Evolutionary conservation across 2,888 invertebrate species (phyloP).

Genomic region (Apamea epomidion): DNA sequence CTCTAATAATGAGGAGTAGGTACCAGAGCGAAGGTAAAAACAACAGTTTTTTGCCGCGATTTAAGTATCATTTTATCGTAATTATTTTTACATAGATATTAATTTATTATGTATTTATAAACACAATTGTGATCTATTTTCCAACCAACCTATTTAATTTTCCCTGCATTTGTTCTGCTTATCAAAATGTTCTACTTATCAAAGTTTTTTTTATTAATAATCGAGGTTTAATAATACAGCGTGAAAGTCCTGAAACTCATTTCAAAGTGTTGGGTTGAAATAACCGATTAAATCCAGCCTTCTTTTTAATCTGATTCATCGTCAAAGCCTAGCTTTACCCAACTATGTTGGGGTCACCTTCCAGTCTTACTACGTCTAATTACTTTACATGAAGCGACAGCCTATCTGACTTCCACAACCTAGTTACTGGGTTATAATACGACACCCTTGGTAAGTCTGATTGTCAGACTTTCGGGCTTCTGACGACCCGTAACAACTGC

Average conservation of each 20-base stretch:
- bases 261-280: neutral
- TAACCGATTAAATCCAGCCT: neutral
- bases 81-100: neutral
- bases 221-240: neutral
- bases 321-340: no score
- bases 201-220: neutral
- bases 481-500: no score
- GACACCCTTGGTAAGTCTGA: no score
- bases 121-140: slow-evolving; percentile 7
- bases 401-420: no score
- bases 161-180: neutral
- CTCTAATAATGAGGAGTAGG: slow-evolving; percentile 38
- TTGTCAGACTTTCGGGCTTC: no score
- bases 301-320: neutral
- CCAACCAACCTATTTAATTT: neutral
- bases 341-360: no score
- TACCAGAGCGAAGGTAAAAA: neutral
- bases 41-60: neutral
- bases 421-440: no score
- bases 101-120: neutral
- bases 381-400: no score
- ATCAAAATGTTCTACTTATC: neutral
- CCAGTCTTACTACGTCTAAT: no score
- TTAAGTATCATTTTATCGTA: slow-evolving; percentile 6
- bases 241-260: neutral